Base-by-base conservation (phyloP, 2,888 invertebrate genomes). In the Megamerina dolium region DNA sequence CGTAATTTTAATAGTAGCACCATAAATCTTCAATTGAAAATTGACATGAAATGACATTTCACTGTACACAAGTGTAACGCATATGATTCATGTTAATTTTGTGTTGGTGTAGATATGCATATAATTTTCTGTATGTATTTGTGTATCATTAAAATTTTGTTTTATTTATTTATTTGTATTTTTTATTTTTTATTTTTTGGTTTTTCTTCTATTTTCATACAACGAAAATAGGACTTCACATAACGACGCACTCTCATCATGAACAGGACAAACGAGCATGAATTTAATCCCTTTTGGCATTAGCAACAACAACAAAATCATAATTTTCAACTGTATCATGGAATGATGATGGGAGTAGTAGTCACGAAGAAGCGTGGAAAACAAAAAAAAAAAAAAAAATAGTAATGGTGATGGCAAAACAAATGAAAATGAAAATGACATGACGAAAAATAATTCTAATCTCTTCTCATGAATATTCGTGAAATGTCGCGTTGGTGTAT, bases 391-490 rank as follows among this genome's bases (percentile, higher is more conserved):
- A 34, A 42, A 33, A 30, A 29, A 35, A 40, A 48, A 29, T 38
- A 40, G 49, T 44, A 49, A 45, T 6, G 30, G 37, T 27, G 37
- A 45, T 47, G 52, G 49, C 46, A 53, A 43, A 49, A 17, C 36
- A 52, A 23, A 41, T 23, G 39, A 47, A 54, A 56, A 56, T 51
- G 51, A 54, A 52, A 53, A 60, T 62, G 65, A 60, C 65, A 66
- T 61, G 44, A 58, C 53, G 53, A 59, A 60, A 63, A 63, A 68
- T 64, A 68, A 65, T 66, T 68, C 64, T 63, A 68, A 68, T 66
- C 68, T n/a, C n/a, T 64, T 52, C 66, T 68, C 69, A 68, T 67
- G 69, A 67, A 67, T 67, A 67, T 67, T 67, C 67, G n/a, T n/a
- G n/a, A n/a, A n/a, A n/a, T n/a, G n/a, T n/a, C n/a, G n/a, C n/a